Conservation (phyloP, 2,888 invertebrate species). For the Pheosia gnoma region DNA sequence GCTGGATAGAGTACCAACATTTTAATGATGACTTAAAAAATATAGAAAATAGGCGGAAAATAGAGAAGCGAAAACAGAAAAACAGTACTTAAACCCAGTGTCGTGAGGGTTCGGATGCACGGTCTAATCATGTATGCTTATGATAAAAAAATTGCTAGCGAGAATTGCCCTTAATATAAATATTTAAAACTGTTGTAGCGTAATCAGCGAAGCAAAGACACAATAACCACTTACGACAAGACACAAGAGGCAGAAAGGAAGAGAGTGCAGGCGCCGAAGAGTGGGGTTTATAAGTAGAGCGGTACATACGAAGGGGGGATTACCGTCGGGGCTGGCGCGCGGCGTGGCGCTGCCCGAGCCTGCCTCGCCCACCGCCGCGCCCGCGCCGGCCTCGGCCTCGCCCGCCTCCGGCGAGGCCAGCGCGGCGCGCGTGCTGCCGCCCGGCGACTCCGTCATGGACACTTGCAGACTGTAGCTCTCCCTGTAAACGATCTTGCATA, state of each 20-base stretch:
- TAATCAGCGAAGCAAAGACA: background rate
- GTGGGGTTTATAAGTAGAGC: constrained; percentile 52
- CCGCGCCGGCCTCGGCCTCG: constrained; percentile 69
- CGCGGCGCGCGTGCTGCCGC: constrained; percentile 76
- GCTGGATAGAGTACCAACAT: constrained; percentile 51
- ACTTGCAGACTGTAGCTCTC: constrained; percentile 86
- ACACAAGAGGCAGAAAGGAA: constrained; percentile 29
- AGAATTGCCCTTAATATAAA: too few relatives aligned
- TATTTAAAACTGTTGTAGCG: background rate
- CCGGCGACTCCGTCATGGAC: constrained; percentile 83
- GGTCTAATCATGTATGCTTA: too few relatives aligned
- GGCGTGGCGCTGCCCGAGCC: constrained; percentile 73
- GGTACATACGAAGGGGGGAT: constrained; percentile 79
- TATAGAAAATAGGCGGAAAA: background rate
- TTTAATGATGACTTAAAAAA: background rate
- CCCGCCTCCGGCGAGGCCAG: constrained; percentile 83
- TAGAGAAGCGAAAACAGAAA: background rate
- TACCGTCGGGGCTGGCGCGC: constrained; percentile 82
- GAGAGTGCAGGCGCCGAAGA: constrained; percentile 17
- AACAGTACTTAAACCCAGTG: background rate
- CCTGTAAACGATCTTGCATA: constrained; percentile 48
- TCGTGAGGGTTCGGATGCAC: too few relatives aligned
- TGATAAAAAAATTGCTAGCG: background rate
- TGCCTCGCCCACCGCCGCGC: constrained; percentile 59
- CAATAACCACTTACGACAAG: background rate